phyloP scores from a whole-genome alignment of 2,797 vertebrate species.

The Poecilia velifera region DNA sequence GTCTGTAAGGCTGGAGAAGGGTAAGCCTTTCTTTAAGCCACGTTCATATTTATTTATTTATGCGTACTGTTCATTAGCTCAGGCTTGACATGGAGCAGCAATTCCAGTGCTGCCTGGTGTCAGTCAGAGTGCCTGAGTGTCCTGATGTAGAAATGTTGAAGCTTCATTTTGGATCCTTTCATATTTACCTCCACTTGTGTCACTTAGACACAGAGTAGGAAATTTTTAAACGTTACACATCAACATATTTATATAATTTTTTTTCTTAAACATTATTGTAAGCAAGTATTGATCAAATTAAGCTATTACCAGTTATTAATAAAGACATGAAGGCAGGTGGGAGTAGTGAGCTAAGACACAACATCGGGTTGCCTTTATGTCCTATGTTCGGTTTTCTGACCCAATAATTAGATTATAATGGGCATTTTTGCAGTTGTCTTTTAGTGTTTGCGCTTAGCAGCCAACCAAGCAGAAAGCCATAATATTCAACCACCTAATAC shows the following conservation, averaged over 20 bases:
- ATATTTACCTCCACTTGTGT: not conserved
- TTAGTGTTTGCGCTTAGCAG: not conserved
- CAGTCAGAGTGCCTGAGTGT: constrained; percentile 3
- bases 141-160: not conserved
- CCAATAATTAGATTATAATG: not conserved
- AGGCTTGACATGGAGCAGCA: constrained; percentile 31
- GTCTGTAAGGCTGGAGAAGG: constrained; percentile 4
- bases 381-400: not conserved
- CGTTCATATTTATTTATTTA: constrained; percentile 46
- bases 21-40: constrained; percentile 38
- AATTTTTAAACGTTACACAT: not conserved
- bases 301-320: not conserved
- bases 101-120: constrained; percentile 11
- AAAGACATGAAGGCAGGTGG: not conserved
- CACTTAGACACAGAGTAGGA: not conserved
- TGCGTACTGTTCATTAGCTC: constrained; percentile 21
- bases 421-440: not conserved
- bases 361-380: not conserved
- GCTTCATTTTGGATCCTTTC: not conserved
- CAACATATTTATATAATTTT: not conserved
- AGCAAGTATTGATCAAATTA: not conserved
- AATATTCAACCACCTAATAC: not conserved
- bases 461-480: not conserved
- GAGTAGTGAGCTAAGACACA: not conserved
- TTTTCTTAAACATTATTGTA: not conserved